Evolutionary conservation across 2,113 vertebrate genomes (phyloP).

Genomic region (Brienomyrus longianalis): DNA sequence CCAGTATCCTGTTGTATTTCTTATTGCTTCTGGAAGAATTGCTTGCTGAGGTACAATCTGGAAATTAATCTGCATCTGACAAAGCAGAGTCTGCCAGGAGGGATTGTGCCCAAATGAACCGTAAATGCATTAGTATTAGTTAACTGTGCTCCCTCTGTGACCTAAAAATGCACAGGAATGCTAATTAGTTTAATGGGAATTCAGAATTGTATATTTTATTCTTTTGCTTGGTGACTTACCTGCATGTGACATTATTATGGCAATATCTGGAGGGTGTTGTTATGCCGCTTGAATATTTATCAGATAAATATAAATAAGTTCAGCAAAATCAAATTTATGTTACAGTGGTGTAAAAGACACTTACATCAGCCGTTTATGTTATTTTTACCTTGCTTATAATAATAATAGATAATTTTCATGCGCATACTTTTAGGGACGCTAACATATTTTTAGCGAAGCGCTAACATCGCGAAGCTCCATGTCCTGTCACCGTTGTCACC

Average conservation of each 20-base stretch:
- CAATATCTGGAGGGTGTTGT: background rate
- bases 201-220: background rate
- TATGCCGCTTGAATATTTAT: background rate
- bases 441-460: background rate
- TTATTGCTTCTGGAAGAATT: background rate
- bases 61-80: constrained; percentile 10
- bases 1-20: background rate
- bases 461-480: background rate
- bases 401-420: background rate
- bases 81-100: background rate
- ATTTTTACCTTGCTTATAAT: background rate
- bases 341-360: background rate
- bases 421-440: background rate
- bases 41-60: background rate
- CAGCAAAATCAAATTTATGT: background rate
- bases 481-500: background rate
- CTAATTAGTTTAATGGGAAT: background rate
- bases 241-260: background rate
- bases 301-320: background rate
- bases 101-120: background rate
- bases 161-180: background rate
- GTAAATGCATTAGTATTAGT: background rate
- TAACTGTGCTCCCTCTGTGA: background rate
- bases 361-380: background rate
- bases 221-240: background rate